A percentile compares a stretch with the other conserved stretches of the same genome.
phyloP scores from a whole-genome alignment of 2,113 vertebrate genomes.

The Zapornia atra region DNA sequence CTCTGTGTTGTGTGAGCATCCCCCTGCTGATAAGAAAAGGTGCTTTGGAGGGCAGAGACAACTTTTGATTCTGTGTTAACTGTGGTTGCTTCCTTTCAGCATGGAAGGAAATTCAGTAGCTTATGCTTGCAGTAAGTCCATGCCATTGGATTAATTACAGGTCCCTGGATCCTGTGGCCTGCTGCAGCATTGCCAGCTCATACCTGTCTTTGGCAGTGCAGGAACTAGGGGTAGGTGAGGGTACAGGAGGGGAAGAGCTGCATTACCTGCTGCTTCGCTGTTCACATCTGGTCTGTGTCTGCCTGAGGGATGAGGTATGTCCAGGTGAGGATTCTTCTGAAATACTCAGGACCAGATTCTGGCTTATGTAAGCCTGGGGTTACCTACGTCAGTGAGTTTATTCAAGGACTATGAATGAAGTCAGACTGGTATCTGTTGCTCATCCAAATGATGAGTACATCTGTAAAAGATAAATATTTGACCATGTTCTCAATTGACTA shows the following conservation, averaged over 20 bases:
- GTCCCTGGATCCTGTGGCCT: background rate
- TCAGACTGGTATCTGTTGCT: background rate
- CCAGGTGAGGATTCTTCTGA: background rate
- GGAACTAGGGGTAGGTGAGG: background rate
- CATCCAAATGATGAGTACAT: background rate
- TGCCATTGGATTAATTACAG: background rate
- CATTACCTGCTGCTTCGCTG: background rate
- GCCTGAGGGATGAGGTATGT: background rate
- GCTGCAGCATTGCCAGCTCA: accelerated
- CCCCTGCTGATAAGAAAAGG: background rate
- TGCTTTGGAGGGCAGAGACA: background rate
- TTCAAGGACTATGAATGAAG: background rate
- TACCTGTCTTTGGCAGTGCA: accelerated
- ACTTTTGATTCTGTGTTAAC: background rate
- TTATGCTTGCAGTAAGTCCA: background rate
- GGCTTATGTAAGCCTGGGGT: background rate
- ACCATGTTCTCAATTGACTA: background rate
- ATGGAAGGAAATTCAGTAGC: background rate
- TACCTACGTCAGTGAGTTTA: background rate
- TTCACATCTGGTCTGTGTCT: background rate
- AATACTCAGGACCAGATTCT: background rate
- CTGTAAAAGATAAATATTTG: background rate
- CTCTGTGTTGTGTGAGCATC: background rate
- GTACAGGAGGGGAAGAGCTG: background rate
- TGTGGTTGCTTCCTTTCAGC: background rate